Percentiles rank a stretch among this genome's conserved stretches.
Evolutionary conservation across 1,140 invertebrate species (phyloP).

Genomic region (Lanistes nyassanus): DNA sequence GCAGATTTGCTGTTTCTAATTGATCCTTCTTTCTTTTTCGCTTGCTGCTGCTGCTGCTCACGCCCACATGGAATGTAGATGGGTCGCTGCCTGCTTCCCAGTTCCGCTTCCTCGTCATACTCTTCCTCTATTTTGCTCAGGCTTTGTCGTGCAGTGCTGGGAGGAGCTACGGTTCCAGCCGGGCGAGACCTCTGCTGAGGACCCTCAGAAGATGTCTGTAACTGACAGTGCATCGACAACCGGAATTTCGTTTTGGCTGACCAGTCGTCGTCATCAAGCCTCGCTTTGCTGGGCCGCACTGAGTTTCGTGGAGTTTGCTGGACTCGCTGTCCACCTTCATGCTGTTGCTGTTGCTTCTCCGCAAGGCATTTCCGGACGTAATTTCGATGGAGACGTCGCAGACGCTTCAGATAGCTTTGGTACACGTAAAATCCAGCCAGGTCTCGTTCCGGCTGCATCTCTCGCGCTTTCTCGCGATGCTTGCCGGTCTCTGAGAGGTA

Average conservation of each 20-base stretch:
- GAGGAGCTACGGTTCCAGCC: not conserved
- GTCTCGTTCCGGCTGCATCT: not conserved
- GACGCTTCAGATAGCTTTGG: constrained; percentile 13
- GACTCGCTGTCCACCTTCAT: no score
- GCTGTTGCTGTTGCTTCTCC: no score
- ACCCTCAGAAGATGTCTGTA: not conserved
- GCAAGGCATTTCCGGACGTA: not conserved
- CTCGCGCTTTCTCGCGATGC: constrained; percentile 16
- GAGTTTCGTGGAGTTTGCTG: no score
- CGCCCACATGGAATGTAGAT: constrained; percentile 5
- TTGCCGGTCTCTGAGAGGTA: not conserved
- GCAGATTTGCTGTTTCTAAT: not conserved
- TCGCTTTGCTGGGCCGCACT: no score
- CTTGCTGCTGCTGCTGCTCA: not conserved
- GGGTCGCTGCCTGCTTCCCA: not conserved
- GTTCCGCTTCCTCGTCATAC: not conserved
- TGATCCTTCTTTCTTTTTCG: not conserved
- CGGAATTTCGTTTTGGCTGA: not conserved
- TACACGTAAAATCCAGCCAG: constrained; percentile 15
- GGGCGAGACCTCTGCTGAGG: not conserved
- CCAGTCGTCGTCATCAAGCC: not conserved
- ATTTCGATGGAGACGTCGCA: constrained; percentile 9
- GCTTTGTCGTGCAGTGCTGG: not conserved
- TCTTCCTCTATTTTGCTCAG: not conserved
- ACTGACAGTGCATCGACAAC: not conserved